These are phyloP conservation scores for Apostichopus californicus DNA, from an alignment of 35 echinoderm and acorn worm species.

Conservation along the genomic window DNA sequence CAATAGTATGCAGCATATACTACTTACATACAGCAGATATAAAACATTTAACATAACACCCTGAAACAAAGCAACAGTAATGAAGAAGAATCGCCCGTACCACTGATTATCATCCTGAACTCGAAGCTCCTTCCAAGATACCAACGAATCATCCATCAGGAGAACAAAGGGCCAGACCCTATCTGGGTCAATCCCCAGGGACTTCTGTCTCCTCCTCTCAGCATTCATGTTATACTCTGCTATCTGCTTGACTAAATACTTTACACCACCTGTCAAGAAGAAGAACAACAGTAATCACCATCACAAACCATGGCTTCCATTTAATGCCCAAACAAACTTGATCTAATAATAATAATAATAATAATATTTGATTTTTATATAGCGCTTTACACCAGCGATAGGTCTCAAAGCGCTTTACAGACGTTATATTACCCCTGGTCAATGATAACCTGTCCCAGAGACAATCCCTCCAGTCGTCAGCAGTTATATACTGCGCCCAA, in stretches of 20 bases:
- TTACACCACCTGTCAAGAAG: constrained; percentile 74
- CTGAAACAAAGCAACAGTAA: neutral
- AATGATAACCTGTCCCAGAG: no score
- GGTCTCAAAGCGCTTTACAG: no score
- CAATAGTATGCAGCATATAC: no score
- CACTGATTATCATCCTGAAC: constrained; percentile 35
- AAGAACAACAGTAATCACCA: neutral
- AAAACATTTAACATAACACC: neutral
- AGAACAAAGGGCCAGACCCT: constrained; percentile 87
- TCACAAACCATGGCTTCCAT: no score
- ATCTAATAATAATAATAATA: no score
- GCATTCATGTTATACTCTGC: constrained; percentile 70
- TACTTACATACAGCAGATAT: no score
- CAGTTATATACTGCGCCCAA: no score
- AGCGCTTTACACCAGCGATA: no score
- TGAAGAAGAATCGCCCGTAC: neutral
- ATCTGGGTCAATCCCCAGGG: constrained; percentile 65
- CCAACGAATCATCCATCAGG: constrained; percentile 85
- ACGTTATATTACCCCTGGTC: no score
- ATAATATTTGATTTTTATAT: no score
- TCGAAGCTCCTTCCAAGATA: constrained; percentile 70
- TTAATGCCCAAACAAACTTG: no score
- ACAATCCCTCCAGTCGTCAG: no score
- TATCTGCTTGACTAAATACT: constrained; percentile 90
- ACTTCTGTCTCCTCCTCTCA: constrained; percentile 72